Conservation (phyloP, 2,888 invertebrate species). For the Eristalinus sepulchralis region DNA sequence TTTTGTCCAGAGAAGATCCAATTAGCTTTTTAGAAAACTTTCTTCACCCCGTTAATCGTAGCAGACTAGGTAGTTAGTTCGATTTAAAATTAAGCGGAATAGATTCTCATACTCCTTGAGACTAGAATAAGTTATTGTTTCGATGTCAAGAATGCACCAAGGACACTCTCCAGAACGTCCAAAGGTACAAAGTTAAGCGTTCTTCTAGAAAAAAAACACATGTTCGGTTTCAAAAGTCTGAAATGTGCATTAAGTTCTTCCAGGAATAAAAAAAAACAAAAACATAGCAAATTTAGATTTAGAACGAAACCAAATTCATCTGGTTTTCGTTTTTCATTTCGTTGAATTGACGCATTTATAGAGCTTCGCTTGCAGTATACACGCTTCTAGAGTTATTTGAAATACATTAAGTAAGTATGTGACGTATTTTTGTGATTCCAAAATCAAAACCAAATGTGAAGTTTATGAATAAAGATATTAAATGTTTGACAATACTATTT, state of each 20-base stretch:
- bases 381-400: background rate
- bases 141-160: background rate
- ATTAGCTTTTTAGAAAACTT: background rate
- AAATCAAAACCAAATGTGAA: background rate
- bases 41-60: background rate
- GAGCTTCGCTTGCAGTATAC: slow-evolving; percentile 24
- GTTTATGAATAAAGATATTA: slow-evolving; percentile 10
- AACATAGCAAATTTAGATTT: background rate
- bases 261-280: slow-evolving; percentile 11
- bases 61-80: background rate
- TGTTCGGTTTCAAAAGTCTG: slow-evolving; percentile 63
- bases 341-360: background rate
- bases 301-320: background rate
- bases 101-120: background rate
- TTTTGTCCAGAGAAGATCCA: background rate
- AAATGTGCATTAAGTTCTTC: slow-evolving; percentile 64
- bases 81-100: background rate
- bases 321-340: background rate
- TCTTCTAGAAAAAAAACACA: background rate
- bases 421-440: slow-evolving; percentile 6
- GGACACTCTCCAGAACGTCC: background rate
- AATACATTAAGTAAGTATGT: background rate
- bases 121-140: background rate
- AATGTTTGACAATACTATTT: slow-evolving; percentile 62
- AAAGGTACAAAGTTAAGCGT: background rate